Conservation (phyloP, 2,888 invertebrate genomes). For the Cabera pusaria region DNA sequence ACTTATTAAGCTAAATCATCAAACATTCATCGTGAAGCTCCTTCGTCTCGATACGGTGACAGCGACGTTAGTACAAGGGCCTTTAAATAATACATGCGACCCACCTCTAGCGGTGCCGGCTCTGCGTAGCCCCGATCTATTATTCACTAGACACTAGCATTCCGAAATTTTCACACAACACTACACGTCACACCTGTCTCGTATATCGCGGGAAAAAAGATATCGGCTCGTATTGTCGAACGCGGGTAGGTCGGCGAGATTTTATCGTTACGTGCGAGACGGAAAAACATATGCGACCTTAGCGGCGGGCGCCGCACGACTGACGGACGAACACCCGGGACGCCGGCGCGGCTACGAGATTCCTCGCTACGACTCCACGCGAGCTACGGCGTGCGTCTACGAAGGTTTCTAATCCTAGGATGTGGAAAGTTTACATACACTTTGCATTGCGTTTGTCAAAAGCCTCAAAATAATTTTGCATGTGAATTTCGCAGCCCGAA, state of each 20-base stretch:
- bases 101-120: slow-evolving; percentile 66
- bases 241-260: slow-evolving; percentile 22
- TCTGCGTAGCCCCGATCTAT: slow-evolving; percentile 52
- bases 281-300: slow-evolving; percentile 28
- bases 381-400: neutral
- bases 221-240: slow-evolving; percentile 15
- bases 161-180: slow-evolving; percentile 38
- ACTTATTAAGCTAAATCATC: slow-evolving; percentile 39
- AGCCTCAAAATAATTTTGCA: slow-evolving; percentile 24
- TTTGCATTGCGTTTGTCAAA: slow-evolving; percentile 32
- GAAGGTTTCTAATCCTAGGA: neutral
- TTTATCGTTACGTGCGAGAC: slow-evolving; percentile 6
- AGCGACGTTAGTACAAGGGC: slow-evolving; percentile 26
- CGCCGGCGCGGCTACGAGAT: slow-evolving; percentile 23
- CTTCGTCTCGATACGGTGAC: slow-evolving; percentile 21
- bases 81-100: slow-evolving; percentile 44
- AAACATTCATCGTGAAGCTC: slow-evolving; percentile 34
- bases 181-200: slow-evolving; percentile 43
- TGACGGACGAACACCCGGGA: slow-evolving; percentile 36
- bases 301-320: slow-evolving; percentile 62
- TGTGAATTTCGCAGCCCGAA: slow-evolving; percentile 18
- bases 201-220: slow-evolving; percentile 19
- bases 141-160: slow-evolving; percentile 55
- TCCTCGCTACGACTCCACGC: slow-evolving; percentile 1
- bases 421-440: slow-evolving; percentile 29